Evolutionary conservation across 2,113 vertebrate species (phyloP).

Genomic region (Aphyosemion australe): DNA sequence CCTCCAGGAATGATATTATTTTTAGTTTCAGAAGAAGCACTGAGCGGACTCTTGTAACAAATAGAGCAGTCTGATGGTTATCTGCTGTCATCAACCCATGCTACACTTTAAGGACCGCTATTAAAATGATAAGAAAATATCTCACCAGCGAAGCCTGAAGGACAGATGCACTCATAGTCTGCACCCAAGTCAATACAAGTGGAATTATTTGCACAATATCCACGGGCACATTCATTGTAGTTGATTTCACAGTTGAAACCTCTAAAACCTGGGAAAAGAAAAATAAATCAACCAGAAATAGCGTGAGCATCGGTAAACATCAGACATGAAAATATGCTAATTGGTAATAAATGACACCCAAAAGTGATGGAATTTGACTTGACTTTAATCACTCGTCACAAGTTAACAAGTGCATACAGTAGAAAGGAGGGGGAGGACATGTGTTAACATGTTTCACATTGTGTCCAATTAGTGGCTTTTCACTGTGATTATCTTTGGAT

Average conservation of each 20-base stretch:
- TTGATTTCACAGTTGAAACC: conserved; percentile 80
- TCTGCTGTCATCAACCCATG: conserved; percentile 44
- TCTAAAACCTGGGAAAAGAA: conserved; percentile 68
- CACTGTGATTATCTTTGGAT: conserved; percentile 4
- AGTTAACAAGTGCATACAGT: conserved; percentile 2
- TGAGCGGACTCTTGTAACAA: conserved; percentile 19
- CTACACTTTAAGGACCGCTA: conserved; percentile 40
- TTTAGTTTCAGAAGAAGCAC: not conserved
- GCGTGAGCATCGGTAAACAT: conserved; percentile 46
- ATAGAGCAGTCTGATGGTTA: conserved; percentile 24
- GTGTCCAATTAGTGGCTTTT: conserved; percentile 17
- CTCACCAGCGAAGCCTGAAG: conserved; percentile 77
- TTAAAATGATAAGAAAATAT: conserved; percentile 62
- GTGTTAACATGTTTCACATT: not conserved
- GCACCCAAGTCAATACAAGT: conserved; percentile 79
- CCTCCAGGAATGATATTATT: not conserved
- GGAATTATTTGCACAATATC: conserved; percentile 80
- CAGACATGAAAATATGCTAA: conserved; percentile 44
- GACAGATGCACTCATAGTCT: conserved; percentile 79
- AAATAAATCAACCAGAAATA: conserved; percentile 35
- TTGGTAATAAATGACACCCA: conserved; percentile 36
- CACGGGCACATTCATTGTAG: conserved; percentile 78
- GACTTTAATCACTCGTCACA: conserved; percentile 13
- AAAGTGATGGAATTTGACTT: conserved; percentile 32
- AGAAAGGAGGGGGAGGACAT: conserved; percentile 9